Percentiles rank a stretch among this genome's conserved stretches.
phyloP scores from a whole-genome alignment of 1,140 invertebrate genomes.

The Danaus plexippus region DNA sequence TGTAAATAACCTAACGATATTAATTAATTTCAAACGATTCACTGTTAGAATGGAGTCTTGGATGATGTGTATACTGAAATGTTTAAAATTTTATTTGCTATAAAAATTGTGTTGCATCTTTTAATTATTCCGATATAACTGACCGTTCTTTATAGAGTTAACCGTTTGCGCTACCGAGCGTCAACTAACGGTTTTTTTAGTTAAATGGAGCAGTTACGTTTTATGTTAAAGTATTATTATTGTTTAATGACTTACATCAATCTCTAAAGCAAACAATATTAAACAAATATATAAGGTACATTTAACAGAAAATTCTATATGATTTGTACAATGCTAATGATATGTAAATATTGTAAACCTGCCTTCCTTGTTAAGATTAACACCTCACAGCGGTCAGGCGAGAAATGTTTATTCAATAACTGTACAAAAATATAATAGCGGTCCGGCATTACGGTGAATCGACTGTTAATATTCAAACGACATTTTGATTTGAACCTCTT shows the following conservation, averaged over 20 bases:
- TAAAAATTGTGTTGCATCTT: conserved; percentile 12
- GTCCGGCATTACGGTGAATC: conserved; percentile 8
- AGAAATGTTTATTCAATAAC: conserved; percentile 19
- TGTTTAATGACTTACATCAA: conserved; percentile 7
- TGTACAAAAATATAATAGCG: conserved; percentile 34
- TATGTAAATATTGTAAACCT: too few relatives aligned
- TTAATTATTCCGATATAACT: conserved; percentile 18
- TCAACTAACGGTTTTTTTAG: conserved; percentile 29
- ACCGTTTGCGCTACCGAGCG: conserved; percentile 30
- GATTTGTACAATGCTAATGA: too few relatives aligned
- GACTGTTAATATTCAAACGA: conserved; percentile 2
- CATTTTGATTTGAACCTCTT: background rate
- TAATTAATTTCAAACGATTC: too few relatives aligned
- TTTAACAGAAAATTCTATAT: too few relatives aligned
- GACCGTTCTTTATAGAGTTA: conserved; percentile 24
- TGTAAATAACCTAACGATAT: conserved; percentile 2
- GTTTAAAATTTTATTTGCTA: too few relatives aligned
- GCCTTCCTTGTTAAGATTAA: too few relatives aligned
- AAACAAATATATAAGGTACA: too few relatives aligned
- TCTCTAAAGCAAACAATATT: too few relatives aligned
- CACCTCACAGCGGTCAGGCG: too few relatives aligned
- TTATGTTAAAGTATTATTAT: background rate
- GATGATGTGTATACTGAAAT: too few relatives aligned
- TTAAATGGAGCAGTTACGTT: conserved; percentile 26
- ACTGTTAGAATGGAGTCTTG: too few relatives aligned